Evolutionary conservation across 2,797 vertebrate genomes (phyloP).

Genomic region (Natrix natrix): DNA sequence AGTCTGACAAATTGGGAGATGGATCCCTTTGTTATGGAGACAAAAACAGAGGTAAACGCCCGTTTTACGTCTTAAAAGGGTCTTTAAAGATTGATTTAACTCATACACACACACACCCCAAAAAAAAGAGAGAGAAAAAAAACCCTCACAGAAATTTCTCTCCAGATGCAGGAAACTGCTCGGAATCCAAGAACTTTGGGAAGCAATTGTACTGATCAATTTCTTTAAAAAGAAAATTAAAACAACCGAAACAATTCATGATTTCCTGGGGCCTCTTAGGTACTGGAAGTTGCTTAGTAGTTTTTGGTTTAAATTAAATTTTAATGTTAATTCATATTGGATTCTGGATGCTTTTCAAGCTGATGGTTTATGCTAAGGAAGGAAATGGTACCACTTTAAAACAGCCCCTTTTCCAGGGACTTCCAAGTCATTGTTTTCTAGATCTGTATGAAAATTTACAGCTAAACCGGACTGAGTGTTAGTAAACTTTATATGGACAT

Average conservation of each 20-base stretch:
- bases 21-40: slow-evolving; percentile 59
- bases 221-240: slow-evolving; percentile 58
- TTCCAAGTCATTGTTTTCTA: neutral
- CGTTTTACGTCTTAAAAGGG: slow-evolving; percentile 65
- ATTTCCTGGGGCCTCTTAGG: slow-evolving; percentile 46
- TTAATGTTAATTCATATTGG: slow-evolving; percentile 40
- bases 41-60: slow-evolving; percentile 61
- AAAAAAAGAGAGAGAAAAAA: neutral
- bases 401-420: neutral
- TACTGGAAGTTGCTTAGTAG: slow-evolving; percentile 25
- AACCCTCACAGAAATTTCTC: slow-evolving; percentile 50
- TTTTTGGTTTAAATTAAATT: slow-evolving; percentile 45
- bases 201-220: slow-evolving; percentile 62
- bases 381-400: neutral
- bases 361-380: slow-evolving; percentile 32
- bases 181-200: slow-evolving; percentile 52
- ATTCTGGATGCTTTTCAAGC: slow-evolving; percentile 22
- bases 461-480: neutral
- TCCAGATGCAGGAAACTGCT: slow-evolving; percentile 63
- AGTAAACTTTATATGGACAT: neutral
- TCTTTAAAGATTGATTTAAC: slow-evolving; percentile 65
- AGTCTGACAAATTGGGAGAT: slow-evolving; percentile 61
- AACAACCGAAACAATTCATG: slow-evolving; percentile 42
- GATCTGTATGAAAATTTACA: neutral
- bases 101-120: slow-evolving; percentile 21